These are phyloP conservation scores for Strigops habroptila DNA, from an alignment of 2,113 vertebrate species.

Conservation along the genomic window DNA sequence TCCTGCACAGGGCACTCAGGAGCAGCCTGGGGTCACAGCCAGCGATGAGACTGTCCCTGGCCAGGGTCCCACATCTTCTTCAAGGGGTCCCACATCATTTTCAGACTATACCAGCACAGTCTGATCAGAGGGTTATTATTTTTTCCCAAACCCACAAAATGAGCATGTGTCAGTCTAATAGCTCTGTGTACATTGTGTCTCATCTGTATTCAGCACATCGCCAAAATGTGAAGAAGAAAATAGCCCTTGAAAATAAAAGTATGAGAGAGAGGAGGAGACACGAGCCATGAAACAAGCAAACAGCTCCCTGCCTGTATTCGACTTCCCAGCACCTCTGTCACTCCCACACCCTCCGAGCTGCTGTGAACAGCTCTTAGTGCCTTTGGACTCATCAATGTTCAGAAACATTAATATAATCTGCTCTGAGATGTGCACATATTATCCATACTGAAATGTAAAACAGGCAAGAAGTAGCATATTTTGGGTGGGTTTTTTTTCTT, in stretches of 20 bases:
- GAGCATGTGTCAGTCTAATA: background rate
- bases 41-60: rapidly evolving
- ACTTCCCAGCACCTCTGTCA: background rate
- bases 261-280: background rate
- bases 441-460: background rate
- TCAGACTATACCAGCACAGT: background rate
- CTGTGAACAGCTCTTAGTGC: background rate
- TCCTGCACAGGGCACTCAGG: rapidly evolving
- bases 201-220: slow-evolving; percentile 44
- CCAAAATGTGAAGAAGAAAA: slow-evolving; percentile 16
- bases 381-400: background rate
- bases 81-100: background rate
- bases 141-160: background rate
- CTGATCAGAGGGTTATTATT: background rate
- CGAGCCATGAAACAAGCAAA: background rate
- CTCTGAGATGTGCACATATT: background rate
- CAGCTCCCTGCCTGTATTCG: background rate
- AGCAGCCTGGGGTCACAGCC: background rate
- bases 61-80: background rate
- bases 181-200: background rate
- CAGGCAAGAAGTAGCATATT: background rate
- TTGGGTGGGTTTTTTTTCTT: background rate
- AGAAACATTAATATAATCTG: background rate
- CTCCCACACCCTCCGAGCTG: background rate
- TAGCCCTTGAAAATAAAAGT: slow-evolving; percentile 46